These are phyloP conservation scores for Tetramorium alpestre DNA, from an alignment of 1,140 invertebrate genomes.

Conservation along the genomic window DNA sequence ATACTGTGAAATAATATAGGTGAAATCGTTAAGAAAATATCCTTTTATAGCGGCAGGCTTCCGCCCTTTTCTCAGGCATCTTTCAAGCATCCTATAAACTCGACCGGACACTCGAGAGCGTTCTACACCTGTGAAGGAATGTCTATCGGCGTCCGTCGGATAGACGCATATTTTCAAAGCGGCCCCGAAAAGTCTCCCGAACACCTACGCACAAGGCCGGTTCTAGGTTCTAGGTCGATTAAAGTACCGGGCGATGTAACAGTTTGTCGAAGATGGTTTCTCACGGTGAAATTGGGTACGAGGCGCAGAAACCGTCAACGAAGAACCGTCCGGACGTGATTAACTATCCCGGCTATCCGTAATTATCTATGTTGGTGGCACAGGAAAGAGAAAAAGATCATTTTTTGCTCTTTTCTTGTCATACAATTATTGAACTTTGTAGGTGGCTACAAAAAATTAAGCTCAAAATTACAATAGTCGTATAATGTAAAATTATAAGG, in stretches of 20 bases:
- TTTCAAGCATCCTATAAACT: constrained; percentile 21
- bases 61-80: constrained; percentile 60
- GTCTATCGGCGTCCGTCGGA: constrained; percentile 35
- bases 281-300: constrained; percentile 64
- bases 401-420: constrained; percentile 16
- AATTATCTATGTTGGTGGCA: constrained; percentile 35
- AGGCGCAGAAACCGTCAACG: constrained; percentile 3
- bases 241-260: constrained; percentile 7
- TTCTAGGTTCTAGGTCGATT: constrained; percentile 45
- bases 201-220: constrained; percentile 65
- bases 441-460: background rate
- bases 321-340: constrained; percentile 23
- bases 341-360: constrained; percentile 23
- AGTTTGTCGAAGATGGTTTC: constrained; percentile 58
- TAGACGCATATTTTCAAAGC: constrained; percentile 51
- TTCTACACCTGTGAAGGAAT: constrained; percentile 61
- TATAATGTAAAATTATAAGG: background rate
- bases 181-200: constrained; percentile 13
- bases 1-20: background rate
- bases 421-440: constrained; percentile 9
- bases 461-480: background rate
- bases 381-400: constrained; percentile 19
- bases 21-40: constrained; percentile 38
- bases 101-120: constrained; percentile 39
- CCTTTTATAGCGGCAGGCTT: constrained; percentile 44